Base-by-base conservation (phyloP, 2,888 invertebrate species). In the Trissonchulus latispiculum region DNA sequence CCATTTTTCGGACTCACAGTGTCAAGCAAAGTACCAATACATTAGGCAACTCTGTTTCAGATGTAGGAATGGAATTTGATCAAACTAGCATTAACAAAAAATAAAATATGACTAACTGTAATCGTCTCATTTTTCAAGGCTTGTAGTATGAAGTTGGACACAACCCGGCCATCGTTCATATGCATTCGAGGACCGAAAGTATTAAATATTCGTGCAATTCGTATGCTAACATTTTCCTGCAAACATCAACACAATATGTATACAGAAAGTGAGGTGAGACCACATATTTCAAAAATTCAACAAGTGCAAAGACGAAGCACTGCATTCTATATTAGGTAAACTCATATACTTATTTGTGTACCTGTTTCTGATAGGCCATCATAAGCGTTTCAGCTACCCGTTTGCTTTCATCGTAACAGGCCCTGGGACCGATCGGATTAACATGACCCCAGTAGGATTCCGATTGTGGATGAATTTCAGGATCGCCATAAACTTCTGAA, bases 331-430 rank as follows among this genome's bases (percentile, higher is more conserved):
- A n/a, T n/a, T n/a, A n/a, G n/a, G n/a, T n/a, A n/a, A n/a, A n/a
- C n/a, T n/a, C n/a, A n/a, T n/a, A 59, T 23, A 59, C 23, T 36
- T 8, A 69, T 33, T 69, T 31, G 28, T 31, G 36, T 71, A 86
- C 86, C 82, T 87, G 96, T 82, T 95, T 94, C 28, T 93, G 91
- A 84, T 99, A 99, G 0, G 99, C 95, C 84, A 95, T 96, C 78
- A 90, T 90, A 74, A 99, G 86, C 0, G 97, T 93, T 85, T 99
- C 99, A 0, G 97, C 91, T 0, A 97, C 95, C 72, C 99, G 87
- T 85, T 99, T 99, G n/a, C 96, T 97, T 86, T 99, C 99, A 83
- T 99, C 99, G 81, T 99, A 99, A 84, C 99, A 99, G 0, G 97
- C 94, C 74, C 99, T 76, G 0, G 86, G 86, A 18, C 86, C 86